These are phyloP conservation scores for Caenorhabditis doughertyi DNA, from an alignment of 2,888 invertebrate genomes.

Conservation along the genomic window DNA sequence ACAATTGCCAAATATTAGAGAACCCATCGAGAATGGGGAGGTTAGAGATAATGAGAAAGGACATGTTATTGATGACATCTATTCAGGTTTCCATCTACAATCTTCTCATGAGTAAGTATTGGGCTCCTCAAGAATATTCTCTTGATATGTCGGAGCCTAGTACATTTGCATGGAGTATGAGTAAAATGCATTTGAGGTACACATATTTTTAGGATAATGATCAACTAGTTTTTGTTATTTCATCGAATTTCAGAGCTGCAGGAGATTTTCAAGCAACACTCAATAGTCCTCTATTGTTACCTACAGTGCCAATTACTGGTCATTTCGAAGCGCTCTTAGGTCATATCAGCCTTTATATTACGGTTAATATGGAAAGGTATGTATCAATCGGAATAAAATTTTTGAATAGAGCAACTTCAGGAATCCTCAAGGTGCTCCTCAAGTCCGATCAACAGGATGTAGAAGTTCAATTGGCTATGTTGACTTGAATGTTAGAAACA, in stretches of 20 bases:
- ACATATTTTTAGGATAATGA: neutral
- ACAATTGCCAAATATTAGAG: constrained; percentile 80
- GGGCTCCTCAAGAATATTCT: constrained; percentile 82
- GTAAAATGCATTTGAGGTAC: constrained; percentile 82
- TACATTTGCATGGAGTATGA: constrained; percentile 81
- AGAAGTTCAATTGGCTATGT: constrained; percentile 80
- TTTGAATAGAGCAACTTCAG: too few relatives aligned
- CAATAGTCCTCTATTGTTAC: constrained; percentile 79
- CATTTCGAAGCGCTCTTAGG: constrained; percentile 82
- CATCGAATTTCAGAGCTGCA: constrained; percentile 73
- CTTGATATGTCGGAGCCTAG: constrained; percentile 81
- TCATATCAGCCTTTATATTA: constrained; percentile 80
- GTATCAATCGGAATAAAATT: too few relatives aligned
- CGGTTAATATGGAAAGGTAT: constrained; percentile 79
- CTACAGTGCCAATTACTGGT: constrained; percentile 81
- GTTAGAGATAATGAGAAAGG: constrained; percentile 30
- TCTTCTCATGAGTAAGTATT: constrained; percentile 81
- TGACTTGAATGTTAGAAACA: constrained; percentile 82
- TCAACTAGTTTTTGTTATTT: neutral
- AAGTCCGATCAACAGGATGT: constrained; percentile 79
- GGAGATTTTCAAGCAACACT: constrained; percentile 81
- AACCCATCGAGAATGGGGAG: constrained; percentile 81
- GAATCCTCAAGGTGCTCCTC: constrained; percentile 79
- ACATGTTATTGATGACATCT: neutral
- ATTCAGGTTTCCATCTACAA: constrained; percentile 76